phyloP scores from a whole-genome alignment of 2,797 vertebrate genomes.

The Huso huso region DNA sequence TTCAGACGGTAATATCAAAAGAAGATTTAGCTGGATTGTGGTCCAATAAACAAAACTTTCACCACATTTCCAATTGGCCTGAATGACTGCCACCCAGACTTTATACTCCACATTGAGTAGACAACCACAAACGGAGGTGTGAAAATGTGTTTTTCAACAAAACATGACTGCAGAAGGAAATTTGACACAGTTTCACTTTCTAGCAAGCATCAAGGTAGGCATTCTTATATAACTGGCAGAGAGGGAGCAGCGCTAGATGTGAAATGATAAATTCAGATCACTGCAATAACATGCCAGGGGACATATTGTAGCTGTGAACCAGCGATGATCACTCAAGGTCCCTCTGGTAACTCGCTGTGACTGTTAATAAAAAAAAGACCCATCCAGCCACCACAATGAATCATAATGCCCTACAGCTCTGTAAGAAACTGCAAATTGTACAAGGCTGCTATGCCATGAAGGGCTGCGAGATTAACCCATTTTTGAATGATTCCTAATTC shows the following conservation, averaged over 20 bases:
- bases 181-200: slow-evolving; percentile 3
- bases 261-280: background rate
- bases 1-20: too few species aligned
- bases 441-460: background rate
- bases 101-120: too few species aligned
- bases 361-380: background rate
- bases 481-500: slow-evolving; percentile 1
- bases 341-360: background rate
- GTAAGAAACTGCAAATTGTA: background rate
- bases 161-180: too few species aligned
- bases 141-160: too few species aligned
- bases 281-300: background rate
- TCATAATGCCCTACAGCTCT: background rate
- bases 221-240: background rate
- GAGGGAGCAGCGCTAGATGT: background rate
- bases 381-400: background rate
- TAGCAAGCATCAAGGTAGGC: background rate
- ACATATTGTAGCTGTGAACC: background rate
- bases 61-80: too few species aligned
- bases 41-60: too few species aligned
- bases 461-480: background rate
- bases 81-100: too few species aligned
- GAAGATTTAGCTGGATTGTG: too few species aligned
- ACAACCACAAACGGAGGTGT: too few species aligned
- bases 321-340: background rate